These are phyloP conservation scores for Dufourea novaeangliae DNA, from an alignment of 1,140 invertebrate genomes.

Conservation along the genomic window DNA sequence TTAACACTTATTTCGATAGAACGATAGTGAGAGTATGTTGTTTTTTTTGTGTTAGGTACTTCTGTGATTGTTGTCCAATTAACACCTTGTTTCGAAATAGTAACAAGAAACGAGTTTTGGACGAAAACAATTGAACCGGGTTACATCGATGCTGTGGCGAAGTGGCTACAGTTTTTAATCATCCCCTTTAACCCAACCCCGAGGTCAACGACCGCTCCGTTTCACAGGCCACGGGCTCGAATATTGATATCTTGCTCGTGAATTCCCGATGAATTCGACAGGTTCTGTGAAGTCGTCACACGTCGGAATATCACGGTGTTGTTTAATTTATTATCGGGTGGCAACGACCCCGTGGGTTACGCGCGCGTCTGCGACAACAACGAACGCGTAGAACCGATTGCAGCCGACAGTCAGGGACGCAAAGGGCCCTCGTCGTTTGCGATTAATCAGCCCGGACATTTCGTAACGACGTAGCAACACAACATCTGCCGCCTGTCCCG, in stretches of 20 bases:
- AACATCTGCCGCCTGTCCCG: conserved; percentile 73
- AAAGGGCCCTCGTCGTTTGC: conserved; percentile 72
- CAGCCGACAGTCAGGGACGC: conserved; percentile 75
- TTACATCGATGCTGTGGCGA: too few relatives aligned
- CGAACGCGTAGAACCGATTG: conserved; percentile 69
- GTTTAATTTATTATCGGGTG: conserved; percentile 40
- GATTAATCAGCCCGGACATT: conserved; percentile 78
- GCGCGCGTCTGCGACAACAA: conserved; percentile 33
- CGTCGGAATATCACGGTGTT: not conserved
- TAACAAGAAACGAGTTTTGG: too few relatives aligned
- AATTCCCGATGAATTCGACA: not conserved
- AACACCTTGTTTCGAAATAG: too few relatives aligned
- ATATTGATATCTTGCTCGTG: not conserved
- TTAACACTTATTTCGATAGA: too few relatives aligned
- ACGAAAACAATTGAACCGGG: too few relatives aligned
- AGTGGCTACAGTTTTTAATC: too few relatives aligned
- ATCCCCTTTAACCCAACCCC: not conserved
- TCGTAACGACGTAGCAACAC: conserved; percentile 73
- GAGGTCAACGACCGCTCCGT: not conserved
- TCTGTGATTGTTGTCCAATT: too few relatives aligned
- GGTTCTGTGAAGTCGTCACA: not conserved
- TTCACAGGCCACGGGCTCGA: not conserved
- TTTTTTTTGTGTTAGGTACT: too few relatives aligned
- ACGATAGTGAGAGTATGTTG: too few relatives aligned
- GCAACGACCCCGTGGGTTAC: conserved; percentile 3